phyloP scores from a whole-genome alignment of 2,797 vertebrate genomes.

The Phoeniculus purpureus region DNA sequence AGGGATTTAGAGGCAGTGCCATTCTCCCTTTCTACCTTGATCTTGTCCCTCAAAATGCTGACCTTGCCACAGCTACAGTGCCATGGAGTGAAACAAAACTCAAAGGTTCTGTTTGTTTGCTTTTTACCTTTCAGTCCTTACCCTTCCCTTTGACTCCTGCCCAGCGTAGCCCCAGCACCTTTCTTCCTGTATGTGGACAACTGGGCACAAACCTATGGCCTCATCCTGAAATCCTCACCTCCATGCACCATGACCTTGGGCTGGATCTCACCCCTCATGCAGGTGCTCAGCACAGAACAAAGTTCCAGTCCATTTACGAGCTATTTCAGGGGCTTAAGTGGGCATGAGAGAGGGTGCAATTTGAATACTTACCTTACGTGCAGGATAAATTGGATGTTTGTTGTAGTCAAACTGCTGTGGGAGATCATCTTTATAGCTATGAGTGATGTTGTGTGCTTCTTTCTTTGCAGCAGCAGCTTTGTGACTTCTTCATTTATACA shows the following conservation, averaged over 20 bases:
- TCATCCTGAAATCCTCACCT: not conserved
- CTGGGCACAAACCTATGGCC: not conserved
- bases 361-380: not conserved
- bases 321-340: not conserved
- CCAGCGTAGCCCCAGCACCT: not conserved
- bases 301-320: not conserved
- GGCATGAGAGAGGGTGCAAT: not conserved
- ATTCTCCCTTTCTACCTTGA: not conserved
- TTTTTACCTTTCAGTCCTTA: slow-evolving; percentile 13
- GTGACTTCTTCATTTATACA: slow-evolving; percentile 6
- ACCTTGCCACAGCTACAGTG: not conserved
- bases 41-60: not conserved
- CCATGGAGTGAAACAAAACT: not conserved
- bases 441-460: not conserved
- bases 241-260: not conserved
- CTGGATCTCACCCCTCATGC: not conserved
- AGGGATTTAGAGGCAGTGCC: not conserved
- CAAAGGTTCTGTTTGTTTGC: not conserved
- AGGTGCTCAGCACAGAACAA: not conserved
- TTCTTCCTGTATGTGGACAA: not conserved
- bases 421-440: not conserved
- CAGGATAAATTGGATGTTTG: not conserved
- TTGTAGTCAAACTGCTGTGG: not conserved
- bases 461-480: not conserved
- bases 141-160: not conserved